Conservation (phyloP, 2,113 vertebrate species). For the Nycticryphes semicollaris region DNA sequence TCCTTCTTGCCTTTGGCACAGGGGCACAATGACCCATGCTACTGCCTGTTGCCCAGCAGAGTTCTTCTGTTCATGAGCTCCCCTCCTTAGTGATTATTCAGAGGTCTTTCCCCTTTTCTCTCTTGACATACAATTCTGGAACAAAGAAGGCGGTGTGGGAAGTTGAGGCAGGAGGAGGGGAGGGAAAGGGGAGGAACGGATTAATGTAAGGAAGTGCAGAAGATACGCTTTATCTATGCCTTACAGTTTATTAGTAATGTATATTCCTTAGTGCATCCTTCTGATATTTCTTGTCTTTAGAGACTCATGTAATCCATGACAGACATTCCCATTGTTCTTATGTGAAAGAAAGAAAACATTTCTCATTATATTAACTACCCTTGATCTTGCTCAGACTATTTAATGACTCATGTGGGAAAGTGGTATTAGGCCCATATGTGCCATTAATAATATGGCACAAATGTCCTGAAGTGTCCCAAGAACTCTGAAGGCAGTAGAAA, state of each 20-base stretch:
- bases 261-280: neutral
- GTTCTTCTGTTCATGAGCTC: neutral
- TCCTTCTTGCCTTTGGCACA: neutral
- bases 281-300: neutral
- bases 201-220: accelerated
- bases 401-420: neutral
- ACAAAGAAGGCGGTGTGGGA: neutral
- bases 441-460: neutral
- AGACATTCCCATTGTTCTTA: neutral
- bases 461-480: neutral
- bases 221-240: neutral
- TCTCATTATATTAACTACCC: neutral
- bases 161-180: neutral
- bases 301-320: neutral
- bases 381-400: neutral
- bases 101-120: neutral
- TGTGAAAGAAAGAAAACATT: neutral
- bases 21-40: accelerated
- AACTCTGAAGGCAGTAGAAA: neutral
- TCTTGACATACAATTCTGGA: neutral
- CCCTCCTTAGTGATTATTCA: neutral
- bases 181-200: accelerated
- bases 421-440: neutral
- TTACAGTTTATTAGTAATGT: neutral
- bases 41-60: neutral